Conservation (phyloP, 2,888 invertebrate genomes). For the Sussaba pulchella region DNA sequence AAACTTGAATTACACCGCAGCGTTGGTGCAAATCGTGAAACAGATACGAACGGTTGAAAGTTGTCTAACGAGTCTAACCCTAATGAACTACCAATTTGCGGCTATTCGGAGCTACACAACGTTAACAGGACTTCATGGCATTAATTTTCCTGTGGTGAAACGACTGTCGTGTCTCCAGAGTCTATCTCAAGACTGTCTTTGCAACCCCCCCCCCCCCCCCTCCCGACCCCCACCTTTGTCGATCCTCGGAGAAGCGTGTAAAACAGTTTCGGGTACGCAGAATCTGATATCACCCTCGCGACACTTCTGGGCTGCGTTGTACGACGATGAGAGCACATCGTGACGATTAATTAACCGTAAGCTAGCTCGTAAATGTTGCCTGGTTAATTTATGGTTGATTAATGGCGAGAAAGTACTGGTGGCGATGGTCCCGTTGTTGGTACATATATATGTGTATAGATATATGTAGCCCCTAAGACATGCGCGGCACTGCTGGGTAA, state of each 20-base stretch:
- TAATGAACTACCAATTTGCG: background rate
- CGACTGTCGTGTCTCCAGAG: background rate
- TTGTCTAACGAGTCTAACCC: background rate
- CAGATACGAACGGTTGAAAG: background rate
- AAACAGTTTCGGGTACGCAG: conserved; percentile 13
- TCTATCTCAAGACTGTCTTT: conserved; percentile 24
- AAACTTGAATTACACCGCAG: background rate
- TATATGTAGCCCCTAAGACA: conserved; percentile 34
- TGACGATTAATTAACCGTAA: conserved; percentile 69
- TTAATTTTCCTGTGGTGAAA: conserved; percentile 18
- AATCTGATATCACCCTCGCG: conserved; percentile 26
- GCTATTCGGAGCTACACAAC: background rate
- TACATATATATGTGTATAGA: too few relatives aligned
- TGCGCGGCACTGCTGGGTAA: conserved; percentile 4
- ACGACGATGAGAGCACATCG: conserved; percentile 45
- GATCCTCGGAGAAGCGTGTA: conserved; percentile 14
- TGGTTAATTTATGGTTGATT: conserved; percentile 71
- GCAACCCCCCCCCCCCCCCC: too few relatives aligned
- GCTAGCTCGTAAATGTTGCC: conserved; percentile 65
- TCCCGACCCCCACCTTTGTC: too few relatives aligned
- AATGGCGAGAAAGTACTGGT: conserved; percentile 60
- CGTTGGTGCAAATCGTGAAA: background rate
- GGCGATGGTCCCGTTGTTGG: conserved; percentile 1
- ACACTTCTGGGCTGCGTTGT: conserved; percentile 10
- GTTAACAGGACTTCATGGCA: background rate